These are phyloP conservation scores for Trichacis sp. DNA, from an alignment of 2,888 invertebrate genomes.

Conservation along the genomic window DNA sequence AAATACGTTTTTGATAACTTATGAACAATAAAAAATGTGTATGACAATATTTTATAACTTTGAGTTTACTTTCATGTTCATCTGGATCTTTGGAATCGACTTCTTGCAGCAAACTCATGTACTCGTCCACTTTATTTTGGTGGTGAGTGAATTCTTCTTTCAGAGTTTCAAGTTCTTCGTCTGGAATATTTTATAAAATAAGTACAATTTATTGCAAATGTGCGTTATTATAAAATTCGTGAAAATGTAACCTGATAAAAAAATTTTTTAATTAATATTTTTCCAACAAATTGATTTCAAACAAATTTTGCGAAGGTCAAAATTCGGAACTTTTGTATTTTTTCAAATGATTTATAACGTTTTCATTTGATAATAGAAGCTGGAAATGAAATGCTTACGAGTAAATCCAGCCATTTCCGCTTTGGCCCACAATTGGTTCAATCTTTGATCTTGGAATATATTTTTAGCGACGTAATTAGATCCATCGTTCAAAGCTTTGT, in stretches of 20 bases:
- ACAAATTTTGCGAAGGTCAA: no score
- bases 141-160: constrained; percentile 93
- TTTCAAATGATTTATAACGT: no score
- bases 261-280: no score
- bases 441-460: constrained; percentile 89
- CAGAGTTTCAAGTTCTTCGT: constrained; percentile 83
- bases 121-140: constrained; percentile 92
- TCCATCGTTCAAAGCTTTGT: constrained; percentile 69
- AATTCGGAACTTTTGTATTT: no score
- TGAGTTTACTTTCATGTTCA: constrained; percentile 75
- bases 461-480: constrained; percentile 73
- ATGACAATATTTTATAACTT: neutral
- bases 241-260: no score
- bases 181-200: no score
- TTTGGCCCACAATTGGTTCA: constrained; percentile 90
- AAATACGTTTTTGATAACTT: no score
- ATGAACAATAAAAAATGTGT: constrained; percentile 7
- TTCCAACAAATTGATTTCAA: no score
- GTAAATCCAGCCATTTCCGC: constrained; percentile 91
- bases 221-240: no score
- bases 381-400: constrained; percentile 66
- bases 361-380: no score
- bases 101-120: constrained; percentile 82
- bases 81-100: constrained; percentile 74
- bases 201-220: no score